These are phyloP conservation scores for Microplitis deprimator DNA, from an alignment of 2,888 invertebrate genomes.

Conservation along the genomic window DNA sequence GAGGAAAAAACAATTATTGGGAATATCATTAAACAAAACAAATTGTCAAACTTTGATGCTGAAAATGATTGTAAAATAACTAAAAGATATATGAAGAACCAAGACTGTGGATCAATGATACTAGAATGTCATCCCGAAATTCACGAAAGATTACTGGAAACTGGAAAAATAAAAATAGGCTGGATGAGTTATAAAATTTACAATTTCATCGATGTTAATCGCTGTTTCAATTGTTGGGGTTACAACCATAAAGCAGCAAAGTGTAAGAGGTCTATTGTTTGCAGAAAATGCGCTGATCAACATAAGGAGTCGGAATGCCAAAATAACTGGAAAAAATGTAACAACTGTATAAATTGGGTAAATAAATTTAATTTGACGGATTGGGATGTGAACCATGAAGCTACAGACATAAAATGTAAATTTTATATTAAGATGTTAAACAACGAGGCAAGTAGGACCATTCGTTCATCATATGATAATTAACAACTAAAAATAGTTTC, in stretches of 20 bases:
- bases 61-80: too few relatives aligned
- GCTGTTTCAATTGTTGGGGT: constrained; percentile 36
- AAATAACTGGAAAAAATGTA: constrained; percentile 20
- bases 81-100: too few relatives aligned
- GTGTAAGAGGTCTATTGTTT: constrained; percentile 17
- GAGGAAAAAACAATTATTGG: too few relatives aligned
- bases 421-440: constrained; percentile 1
- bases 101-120: not conserved
- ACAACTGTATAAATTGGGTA: constrained; percentile 22
- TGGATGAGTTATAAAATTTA: constrained; percentile 35
- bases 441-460: constrained; percentile 9
- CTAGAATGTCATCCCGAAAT: not conserved
- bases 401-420: constrained; percentile 24
- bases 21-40: too few relatives aligned
- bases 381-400: constrained; percentile 2
- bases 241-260: constrained; percentile 34
- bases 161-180: constrained; percentile 31
- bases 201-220: constrained; percentile 24
- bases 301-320: constrained; percentile 29
- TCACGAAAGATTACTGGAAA: not conserved
- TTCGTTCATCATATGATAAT: constrained; percentile 1
- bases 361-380: constrained; percentile 20
- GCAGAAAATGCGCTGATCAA: constrained; percentile 31
- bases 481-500: constrained; percentile 31
- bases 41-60: too few relatives aligned